Base-by-base conservation (phyloP, 2,888 invertebrate genomes). In the Acheta domesticus region DNA sequence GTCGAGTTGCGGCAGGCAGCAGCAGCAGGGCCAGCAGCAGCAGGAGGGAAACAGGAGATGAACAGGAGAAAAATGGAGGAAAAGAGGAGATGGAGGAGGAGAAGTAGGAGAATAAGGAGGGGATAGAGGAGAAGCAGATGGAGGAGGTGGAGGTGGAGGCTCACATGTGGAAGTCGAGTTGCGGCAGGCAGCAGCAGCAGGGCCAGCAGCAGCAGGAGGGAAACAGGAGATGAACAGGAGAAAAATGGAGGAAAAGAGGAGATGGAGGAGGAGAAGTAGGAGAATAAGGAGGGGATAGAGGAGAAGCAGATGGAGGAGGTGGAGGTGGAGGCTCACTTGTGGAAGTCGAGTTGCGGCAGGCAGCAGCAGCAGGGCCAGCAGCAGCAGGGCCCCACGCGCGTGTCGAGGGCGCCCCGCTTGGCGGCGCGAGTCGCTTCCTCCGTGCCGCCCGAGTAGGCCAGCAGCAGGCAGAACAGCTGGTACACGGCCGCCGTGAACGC, bases 121-220 rank as follows among this genome's bases (percentile, higher is more conserved):
- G 1, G 2, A 23, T 23, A 2, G 23, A 23, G 23, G 23, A 23
- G 23, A 23, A 23, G 23, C 2, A 23, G 23, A 23, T 23, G 2
- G 23, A 23, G 2, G 23, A 23, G 23, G 2, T 2, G 23, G 23
- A 23, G 23, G 23, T 2, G 23, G 23, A 23, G 23, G 80, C 85
- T 83, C 86, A 92, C 92, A 89, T 23, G 1, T 23, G 23, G 23
- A 23, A 23, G 23, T 87, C 87, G 1, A 90, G 88, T 74, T 87
- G 86, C 1, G 93, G 93, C 80, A 93, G 85, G 77, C 84, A 62
- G 62, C 62, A 86, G 83, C 91, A 92, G 84, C 92, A 92, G 0
- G 93, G 93, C 91, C 91, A 93, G 84, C 93, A 93, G 85, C 93
- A 93, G 85, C 93, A 93, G 1, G 93, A n/a, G n/a, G n/a, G n/a